Conservation (phyloP, 2,888 invertebrate species). For the Melinaea marsaeus region DNA sequence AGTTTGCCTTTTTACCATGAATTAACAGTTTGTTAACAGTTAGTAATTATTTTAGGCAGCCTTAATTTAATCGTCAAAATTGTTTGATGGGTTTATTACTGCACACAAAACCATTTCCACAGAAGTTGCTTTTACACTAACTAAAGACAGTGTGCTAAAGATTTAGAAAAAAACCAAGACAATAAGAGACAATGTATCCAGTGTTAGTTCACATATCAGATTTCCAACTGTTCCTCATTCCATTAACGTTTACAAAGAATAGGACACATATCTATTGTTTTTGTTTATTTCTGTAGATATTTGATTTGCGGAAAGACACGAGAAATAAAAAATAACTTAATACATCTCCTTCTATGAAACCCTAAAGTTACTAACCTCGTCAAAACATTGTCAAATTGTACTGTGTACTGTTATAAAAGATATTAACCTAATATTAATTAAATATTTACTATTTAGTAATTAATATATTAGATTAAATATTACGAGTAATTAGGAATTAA, state of each 20-base stretch:
- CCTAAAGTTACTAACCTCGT: too few relatives aligned
- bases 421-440: too few relatives aligned
- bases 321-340: too few relatives aligned
- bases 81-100: neutral
- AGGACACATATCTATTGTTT: conserved; percentile 50
- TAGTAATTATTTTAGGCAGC: neutral
- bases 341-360: too few relatives aligned
- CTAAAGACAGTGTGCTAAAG: conserved; percentile 8
- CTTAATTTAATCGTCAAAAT: neutral
- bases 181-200: conserved; percentile 60
- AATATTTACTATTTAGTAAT: too few relatives aligned
- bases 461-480: too few relatives aligned
- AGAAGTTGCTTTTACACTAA: neutral
- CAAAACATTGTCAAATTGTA: too few relatives aligned
- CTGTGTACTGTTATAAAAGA: too few relatives aligned
- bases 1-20: too few relatives aligned
- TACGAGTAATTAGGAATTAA: too few relatives aligned
- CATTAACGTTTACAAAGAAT: conserved; percentile 54
- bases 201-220: conserved; percentile 65
- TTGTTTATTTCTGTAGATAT: conserved; percentile 30
- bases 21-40: neutral
- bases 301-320: neutral
- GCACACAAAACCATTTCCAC: too few relatives aligned
- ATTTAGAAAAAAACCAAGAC: conserved; percentile 50
- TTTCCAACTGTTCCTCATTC: conserved; percentile 70